Base-by-base conservation (phyloP, 2,888 invertebrate genomes). In the Galerucella pusilla region DNA sequence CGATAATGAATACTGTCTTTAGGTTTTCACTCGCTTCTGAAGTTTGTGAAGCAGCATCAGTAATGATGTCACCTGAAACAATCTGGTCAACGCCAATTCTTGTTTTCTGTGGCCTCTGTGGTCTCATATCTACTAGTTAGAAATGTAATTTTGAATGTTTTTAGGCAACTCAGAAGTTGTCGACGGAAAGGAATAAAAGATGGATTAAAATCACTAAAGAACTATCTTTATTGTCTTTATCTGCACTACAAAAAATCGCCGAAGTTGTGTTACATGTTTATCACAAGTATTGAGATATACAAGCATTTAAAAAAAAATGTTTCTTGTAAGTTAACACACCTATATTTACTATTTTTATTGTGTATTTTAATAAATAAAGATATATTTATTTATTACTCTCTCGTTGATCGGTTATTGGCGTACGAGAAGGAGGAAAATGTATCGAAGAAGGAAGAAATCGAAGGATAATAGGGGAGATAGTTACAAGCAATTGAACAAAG, bases 201-300 rank as follows among this genome's bases (percentile, higher is more conserved):
- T 84, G 84, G 84, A 78, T 82, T 78, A 81, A 78, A 68, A 81
- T 79, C 46, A 72, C 75, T 14, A 74, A 67, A 60, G 72, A 76
- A 69, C 79, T 84, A 7, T 78, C 83, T 68, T 72, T 74, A 67
- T 75, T 83, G 76, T 81, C 82, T 75, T 78, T 82, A 74, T 76
- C 77, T 16, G 81, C 82, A 25, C 78, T 85, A 68, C 80, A 81
- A 61, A 82, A 78, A 74, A 79, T 83, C 46, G 83, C 83, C 57
- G 73, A 81, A 65, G 76, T 82, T 20, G 77, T 85, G 78, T 68
- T 84, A 68, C 84, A 83, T 2, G 83, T 82, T 65, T 83, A 80
- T 74, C 73, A 66, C 54, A 65, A 60, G 45, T 75, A 73, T 73
- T 75, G 71, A 75, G 49, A 71, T 59, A 68, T 71, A 61, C 64